A percentile compares a stretch with the other conserved stretches of the same genome.
phyloP scores from a whole-genome alignment of 2,113 vertebrate species.

The Plecturocebus donacophilus region DNA sequence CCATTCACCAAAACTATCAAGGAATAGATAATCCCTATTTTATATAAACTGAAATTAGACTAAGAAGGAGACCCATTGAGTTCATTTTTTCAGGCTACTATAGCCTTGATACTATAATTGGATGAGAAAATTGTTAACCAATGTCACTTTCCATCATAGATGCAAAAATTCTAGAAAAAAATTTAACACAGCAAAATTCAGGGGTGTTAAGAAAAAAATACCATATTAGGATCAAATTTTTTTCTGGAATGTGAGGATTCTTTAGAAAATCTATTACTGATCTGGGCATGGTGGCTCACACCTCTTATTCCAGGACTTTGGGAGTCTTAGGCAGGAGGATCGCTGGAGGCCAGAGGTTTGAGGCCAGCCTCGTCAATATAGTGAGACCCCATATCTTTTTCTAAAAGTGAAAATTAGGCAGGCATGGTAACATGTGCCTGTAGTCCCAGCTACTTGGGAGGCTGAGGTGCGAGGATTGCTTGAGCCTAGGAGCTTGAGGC shows the following conservation, averaged over 20 bases:
- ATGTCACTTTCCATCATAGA: not conserved
- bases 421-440: too few relatives aligned
- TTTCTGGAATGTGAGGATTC: not conserved
- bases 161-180: not conserved
- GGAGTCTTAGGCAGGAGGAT: too few relatives aligned
- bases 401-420: too few relatives aligned
- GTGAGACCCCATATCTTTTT: too few relatives aligned
- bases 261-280: not conserved
- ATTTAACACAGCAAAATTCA: not conserved
- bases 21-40: not conserved
- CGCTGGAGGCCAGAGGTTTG: too few relatives aligned
- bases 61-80: not conserved
- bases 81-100: not conserved
- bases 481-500: too few relatives aligned
- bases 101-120: not conserved
- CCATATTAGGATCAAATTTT: not conserved
- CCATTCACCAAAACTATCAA: not conserved
- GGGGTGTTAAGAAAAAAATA: not conserved
- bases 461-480: too few relatives aligned
- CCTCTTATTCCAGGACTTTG: too few relatives aligned
- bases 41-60: not conserved
- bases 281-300: too few relatives aligned
- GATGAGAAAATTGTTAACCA: not conserved
- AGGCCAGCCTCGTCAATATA: too few relatives aligned
- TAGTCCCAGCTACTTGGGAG: too few relatives aligned